Evolutionary conservation across 2,888 invertebrate genomes (phyloP).

Genomic region (Temnothorax ravouxi): DNA sequence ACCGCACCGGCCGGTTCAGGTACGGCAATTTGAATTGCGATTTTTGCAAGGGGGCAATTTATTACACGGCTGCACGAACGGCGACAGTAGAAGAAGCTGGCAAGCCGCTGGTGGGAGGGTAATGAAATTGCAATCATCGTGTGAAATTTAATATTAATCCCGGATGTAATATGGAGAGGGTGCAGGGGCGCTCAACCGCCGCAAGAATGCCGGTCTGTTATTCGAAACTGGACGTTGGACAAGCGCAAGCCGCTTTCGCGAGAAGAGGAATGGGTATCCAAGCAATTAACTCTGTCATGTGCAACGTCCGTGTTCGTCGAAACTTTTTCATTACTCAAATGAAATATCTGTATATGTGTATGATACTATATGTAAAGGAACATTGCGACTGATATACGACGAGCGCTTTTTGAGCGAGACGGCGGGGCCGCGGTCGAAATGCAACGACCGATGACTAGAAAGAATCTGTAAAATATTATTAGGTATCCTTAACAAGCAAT

Average conservation of each 20-base stretch:
- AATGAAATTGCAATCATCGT: slow-evolving; percentile 85
- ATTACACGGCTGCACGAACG: slow-evolving; percentile 74
- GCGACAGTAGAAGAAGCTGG: slow-evolving; percentile 67
- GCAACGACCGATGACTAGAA: slow-evolving; percentile 40
- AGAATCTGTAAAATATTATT: slow-evolving; percentile 41
- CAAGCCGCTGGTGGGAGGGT: slow-evolving; percentile 71
- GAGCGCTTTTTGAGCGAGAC: slow-evolving; percentile 38
- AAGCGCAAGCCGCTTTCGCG: slow-evolving; percentile 68
- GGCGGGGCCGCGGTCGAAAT: background rate
- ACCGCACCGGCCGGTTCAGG: slow-evolving; percentile 56
- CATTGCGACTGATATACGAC: slow-evolving; percentile 46
- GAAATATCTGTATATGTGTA: slow-evolving; percentile 49
- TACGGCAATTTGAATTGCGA: slow-evolving; percentile 76
- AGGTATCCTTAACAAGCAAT: background rate
- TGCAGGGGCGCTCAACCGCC: slow-evolving; percentile 79
- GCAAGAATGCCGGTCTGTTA: slow-evolving; percentile 65
- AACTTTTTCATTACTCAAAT: slow-evolving; percentile 60
- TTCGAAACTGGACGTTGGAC: slow-evolving; percentile 62
- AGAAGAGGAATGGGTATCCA: slow-evolving; percentile 61
- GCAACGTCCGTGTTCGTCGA: slow-evolving; percentile 58
- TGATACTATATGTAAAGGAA: slow-evolving; percentile 30
- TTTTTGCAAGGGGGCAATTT: slow-evolving; percentile 79
- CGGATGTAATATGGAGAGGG: slow-evolving; percentile 82
- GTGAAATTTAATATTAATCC: slow-evolving; percentile 85
- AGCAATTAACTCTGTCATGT: slow-evolving; percentile 56